Base-by-base conservation (phyloP, 2,113 vertebrate genomes). In the Delphinus delphis region DNA sequence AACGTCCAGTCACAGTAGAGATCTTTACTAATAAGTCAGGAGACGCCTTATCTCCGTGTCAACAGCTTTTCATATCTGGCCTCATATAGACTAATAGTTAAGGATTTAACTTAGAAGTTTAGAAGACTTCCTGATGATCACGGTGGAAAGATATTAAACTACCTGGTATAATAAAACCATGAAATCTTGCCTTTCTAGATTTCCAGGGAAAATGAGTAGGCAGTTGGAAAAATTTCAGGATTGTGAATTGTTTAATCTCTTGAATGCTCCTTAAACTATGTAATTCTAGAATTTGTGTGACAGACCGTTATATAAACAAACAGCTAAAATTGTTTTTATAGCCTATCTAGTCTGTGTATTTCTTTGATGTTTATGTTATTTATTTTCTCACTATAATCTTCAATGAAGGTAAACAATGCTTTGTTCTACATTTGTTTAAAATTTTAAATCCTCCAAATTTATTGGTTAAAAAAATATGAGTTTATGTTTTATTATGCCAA, bases 301-400 rank as follows among this genome's bases (percentile, higher is more conserved):
- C 44, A 91, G 47, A 33, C 33, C 31, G 44, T 36, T 73, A 68
- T 63, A 47, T 73, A 90, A 95, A 62, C 36, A 74, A 67, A 80
- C 44, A 68, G 87, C 5, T 63, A 73, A 79, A 96, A 91, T 81
- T 73, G 73, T 94, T 89, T 93, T 70, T 62, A 80, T 67, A 79
- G 21, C 33, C 53, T 53, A 77, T 53, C 33, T 80, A 80, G 21
- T 58, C 50, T 36, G 77, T 65, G 28, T 44, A 47, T 65, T 36
- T 60, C 31, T 76, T 89, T 58, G 36, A 87, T 41, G 47, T 53
- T 77, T 71, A 58, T 53, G 58, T 44, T 90, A 26, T 76, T 71
- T 82, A 50, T 81, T 93, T 95, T 63, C 65, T 87, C 18, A 74
- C 73, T 81, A 25, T 68, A 93, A 60, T 81, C n/a, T 41, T 86